These are phyloP conservation scores for Elysia crispata DNA, from an alignment of 2,888 invertebrate species.

Conservation along the genomic window DNA sequence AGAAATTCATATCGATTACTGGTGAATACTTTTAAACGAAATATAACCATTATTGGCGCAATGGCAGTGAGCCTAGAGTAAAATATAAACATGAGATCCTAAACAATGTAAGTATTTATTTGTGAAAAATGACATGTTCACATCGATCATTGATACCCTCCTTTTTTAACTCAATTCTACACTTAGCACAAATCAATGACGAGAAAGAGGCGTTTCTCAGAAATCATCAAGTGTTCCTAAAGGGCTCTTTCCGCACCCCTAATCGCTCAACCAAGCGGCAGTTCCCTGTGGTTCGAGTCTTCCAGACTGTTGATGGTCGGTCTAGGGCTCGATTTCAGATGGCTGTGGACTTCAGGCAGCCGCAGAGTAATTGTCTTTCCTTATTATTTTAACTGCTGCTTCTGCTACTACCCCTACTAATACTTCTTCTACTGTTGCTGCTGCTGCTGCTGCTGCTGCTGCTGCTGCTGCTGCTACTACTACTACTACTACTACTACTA, in stretches of 20 bases:
- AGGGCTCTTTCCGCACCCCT: conserved; percentile 56
- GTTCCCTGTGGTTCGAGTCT: conserved; percentile 52
- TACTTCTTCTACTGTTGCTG: background rate
- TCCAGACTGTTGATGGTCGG: conserved; percentile 50
- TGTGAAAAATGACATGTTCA: too few relatives aligned
- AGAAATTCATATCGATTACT: too few relatives aligned
- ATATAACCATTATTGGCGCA: too few relatives aligned
- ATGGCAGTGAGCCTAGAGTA: too few relatives aligned
- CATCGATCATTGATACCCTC: too few relatives aligned
- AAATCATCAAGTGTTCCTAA: conserved; percentile 61
- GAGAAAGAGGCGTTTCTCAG: conserved; percentile 58
- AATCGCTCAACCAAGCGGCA: conserved; percentile 50
- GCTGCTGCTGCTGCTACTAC: too few relatives aligned
- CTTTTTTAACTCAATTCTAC: too few relatives aligned
- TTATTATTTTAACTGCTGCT: background rate
- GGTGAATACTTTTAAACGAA: too few relatives aligned
- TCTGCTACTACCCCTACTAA: background rate
- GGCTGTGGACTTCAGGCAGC: conserved; percentile 55
- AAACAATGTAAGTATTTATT: too few relatives aligned
- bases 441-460: background rate
- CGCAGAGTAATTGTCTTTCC: conserved; percentile 54
- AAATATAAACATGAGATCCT: too few relatives aligned
- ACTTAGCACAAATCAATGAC: conserved; percentile 54
- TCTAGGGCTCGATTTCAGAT: conserved; percentile 57
- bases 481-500: too few relatives aligned